Evolutionary conservation across 2,888 invertebrate genomes (phyloP).

Genomic region (Amiota mariae): DNA sequence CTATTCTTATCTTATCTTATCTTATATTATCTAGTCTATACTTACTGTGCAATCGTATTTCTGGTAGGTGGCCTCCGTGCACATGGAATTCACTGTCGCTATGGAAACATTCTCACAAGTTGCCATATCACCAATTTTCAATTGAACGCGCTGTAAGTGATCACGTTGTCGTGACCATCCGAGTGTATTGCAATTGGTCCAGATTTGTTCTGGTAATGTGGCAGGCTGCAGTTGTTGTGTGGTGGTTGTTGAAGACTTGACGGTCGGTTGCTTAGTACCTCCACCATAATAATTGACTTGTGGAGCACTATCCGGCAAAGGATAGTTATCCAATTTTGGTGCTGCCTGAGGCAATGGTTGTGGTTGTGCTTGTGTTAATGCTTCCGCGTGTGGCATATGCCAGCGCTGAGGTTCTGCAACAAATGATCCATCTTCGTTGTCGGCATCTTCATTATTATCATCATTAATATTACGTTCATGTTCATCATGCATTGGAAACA

Average conservation of each 20-base stretch:
- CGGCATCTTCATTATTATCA: slow-evolving; percentile 17
- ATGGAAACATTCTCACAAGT: slow-evolving; percentile 90
- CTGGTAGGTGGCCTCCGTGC: slow-evolving; percentile 86
- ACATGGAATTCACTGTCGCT: slow-evolving; percentile 86
- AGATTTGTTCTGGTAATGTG: slow-evolving; percentile 57
- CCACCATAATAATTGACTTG: slow-evolving; percentile 66
- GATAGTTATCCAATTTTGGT: slow-evolving; percentile 61
- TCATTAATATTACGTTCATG: slow-evolving; percentile 38
- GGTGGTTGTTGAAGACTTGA: slow-evolving; percentile 30
- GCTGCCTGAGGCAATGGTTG: neutral
- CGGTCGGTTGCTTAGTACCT: slow-evolving; percentile 33
- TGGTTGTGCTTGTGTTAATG: slow-evolving; percentile 55
- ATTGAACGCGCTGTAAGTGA: slow-evolving; percentile 85
- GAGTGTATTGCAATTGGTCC: slow-evolving; percentile 84
- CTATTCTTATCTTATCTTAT: too few relatives aligned
- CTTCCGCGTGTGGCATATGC: slow-evolving; percentile 68
- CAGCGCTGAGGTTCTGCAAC: slow-evolving; percentile 37
- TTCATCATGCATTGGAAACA: slow-evolving; percentile 59
- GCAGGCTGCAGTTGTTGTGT: slow-evolving; percentile 20
- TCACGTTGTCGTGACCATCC: slow-evolving; percentile 91
- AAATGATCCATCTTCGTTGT: too few relatives aligned
- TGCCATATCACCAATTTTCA: slow-evolving; percentile 84
- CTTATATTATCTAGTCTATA: slow-evolving; percentile 46
- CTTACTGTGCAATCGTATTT: slow-evolving; percentile 89
- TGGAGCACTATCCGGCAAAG: slow-evolving; percentile 69